phyloP scores from a whole-genome alignment of 1,140 invertebrate genomes.

The Cepaea nemoralis region DNA sequence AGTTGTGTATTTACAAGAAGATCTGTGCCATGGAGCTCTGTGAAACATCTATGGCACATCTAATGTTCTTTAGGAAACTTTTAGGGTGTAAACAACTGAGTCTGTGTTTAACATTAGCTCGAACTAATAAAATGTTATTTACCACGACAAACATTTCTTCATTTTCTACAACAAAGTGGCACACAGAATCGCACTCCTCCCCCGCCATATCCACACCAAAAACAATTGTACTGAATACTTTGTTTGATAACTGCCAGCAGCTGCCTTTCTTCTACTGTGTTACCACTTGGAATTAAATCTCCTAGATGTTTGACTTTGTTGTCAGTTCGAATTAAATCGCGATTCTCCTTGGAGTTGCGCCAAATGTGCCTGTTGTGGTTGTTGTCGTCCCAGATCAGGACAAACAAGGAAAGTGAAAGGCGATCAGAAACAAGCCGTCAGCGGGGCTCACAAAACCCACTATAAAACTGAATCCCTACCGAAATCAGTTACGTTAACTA shows the following conservation, averaged over 20 bases:
- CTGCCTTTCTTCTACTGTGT: too few relatives aligned
- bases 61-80: conserved; percentile 44
- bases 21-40: not conserved
- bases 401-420: not conserved
- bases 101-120: conserved; percentile 34
- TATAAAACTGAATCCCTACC: not conserved
- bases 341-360: not conserved
- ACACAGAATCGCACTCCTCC: conserved; percentile 17
- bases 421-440: not conserved
- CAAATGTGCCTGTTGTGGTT: not conserved
- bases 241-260: too few relatives aligned
- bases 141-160: conserved; percentile 23
- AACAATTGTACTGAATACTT: not conserved
- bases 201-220: not conserved
- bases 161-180: not conserved
- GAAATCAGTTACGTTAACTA: not conserved
- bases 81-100: conserved; percentile 40
- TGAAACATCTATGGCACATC: conserved; percentile 5
- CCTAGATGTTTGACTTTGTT: too few relatives aligned
- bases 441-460: not conserved
- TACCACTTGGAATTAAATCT: not conserved
- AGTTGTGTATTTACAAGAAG: not conserved
- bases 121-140: conserved; percentile 5
- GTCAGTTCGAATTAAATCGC: not conserved
- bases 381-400: not conserved